A percentile compares a stretch with the other conserved stretches of the same genome.
These are phyloP conservation scores for Actinostola sp. DNA, from an alignment of 92 coral and sea anemone genomes.

Conservation along the genomic window DNA sequence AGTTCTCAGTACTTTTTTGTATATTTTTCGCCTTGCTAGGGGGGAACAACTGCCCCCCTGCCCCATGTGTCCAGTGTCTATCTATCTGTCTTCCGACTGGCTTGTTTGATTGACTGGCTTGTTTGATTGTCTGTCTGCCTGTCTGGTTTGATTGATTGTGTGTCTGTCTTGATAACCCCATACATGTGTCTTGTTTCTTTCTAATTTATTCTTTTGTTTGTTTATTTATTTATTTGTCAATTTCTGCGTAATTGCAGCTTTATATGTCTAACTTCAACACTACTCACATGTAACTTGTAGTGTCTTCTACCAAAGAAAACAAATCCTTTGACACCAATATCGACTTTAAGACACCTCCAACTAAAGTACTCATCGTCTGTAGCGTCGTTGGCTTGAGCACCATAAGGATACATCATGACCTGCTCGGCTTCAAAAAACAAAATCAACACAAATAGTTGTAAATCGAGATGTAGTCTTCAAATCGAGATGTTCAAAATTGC, in stretches of 20 bases:
- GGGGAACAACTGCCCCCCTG: no score
- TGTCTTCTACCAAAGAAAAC: constrained; percentile 30
- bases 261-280: neutral
- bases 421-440: neutral
- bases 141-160: no score
- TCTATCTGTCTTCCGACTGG: no score
- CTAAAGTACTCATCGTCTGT: neutral
- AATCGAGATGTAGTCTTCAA: no score
- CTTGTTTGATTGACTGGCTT: no score
- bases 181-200: no score
- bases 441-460: neutral
- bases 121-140: no score
- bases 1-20: no score
- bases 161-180: no score
- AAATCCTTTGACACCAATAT: constrained; percentile 11
- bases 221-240: neutral
- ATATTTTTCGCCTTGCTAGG: no score
- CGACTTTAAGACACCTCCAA: constrained; percentile 12
- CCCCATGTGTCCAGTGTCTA: no score
- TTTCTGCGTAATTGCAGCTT: neutral
- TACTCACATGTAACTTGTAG: constrained; percentile 30
- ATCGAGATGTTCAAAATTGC: no score
- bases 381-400: neutral
- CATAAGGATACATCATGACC: constrained; percentile 30
- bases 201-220: neutral